A percentile compares a stretch with the other conserved stretches of the same genome.
Evolutionary conservation across 2,113 vertebrate species (phyloP).

Genomic region (Aegotheles bennettii): DNA sequence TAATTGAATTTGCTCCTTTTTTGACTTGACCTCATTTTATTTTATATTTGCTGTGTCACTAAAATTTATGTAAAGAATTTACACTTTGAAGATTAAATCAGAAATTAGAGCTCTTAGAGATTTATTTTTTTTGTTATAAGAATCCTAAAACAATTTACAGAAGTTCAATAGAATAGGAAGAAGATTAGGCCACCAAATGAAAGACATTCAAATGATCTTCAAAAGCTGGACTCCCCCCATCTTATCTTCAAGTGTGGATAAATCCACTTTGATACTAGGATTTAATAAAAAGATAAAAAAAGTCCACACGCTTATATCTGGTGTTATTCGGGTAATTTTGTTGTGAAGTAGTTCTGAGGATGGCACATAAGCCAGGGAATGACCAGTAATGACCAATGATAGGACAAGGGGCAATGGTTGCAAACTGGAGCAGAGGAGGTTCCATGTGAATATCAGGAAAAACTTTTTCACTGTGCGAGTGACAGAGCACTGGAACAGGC

Average conservation of each 20-base stretch:
- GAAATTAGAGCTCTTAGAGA: not conserved
- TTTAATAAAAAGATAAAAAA: constrained; percentile 28
- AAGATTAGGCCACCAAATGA: constrained; percentile 10
- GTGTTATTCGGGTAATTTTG: not conserved
- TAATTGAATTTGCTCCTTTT: constrained; percentile 25
- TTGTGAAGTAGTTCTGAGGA: not conserved
- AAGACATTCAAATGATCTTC: constrained; percentile 39
- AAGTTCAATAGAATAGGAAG: not conserved
- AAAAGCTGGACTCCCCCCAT: not conserved
- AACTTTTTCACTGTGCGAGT: no score
- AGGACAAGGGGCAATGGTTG: no score
- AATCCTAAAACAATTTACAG: constrained; percentile 1
- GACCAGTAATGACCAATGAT: no score
- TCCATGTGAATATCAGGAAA: no score
- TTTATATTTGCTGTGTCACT: not conserved
- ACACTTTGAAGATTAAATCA: constrained; percentile 18
- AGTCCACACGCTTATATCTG: not conserved
- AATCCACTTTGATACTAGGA: constrained; percentile 24
- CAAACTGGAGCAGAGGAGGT: no score
- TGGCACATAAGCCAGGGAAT: not conserved
- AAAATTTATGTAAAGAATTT: not conserved
- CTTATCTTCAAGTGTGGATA: not conserved
- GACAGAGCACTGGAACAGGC: no score
- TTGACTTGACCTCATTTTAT: not conserved
- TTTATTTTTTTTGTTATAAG: not conserved